Conservation (phyloP, 2,888 invertebrate genomes). For the Thymelicus acteon region DNA sequence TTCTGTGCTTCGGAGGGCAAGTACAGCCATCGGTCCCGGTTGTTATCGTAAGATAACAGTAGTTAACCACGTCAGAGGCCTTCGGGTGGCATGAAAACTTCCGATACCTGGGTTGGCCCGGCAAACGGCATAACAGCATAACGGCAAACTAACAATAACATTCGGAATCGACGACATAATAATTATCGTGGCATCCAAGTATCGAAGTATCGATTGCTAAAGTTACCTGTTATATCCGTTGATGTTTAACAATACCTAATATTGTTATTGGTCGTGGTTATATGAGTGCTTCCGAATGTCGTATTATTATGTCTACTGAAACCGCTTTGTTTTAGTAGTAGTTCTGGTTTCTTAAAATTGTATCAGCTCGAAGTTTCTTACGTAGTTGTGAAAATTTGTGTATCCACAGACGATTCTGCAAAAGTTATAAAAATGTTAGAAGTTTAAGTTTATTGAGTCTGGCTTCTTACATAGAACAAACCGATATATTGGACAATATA, state of each 20-base stretch:
- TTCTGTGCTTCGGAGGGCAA: too few species aligned
- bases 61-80: too few species aligned
- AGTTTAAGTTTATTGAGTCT: slow-evolving; percentile 54
- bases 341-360: slow-evolving; percentile 6
- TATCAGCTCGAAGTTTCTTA: slow-evolving; percentile 16
- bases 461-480: slow-evolving; percentile 25
- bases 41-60: too few species aligned
- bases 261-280: not conserved
- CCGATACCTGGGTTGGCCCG: too few species aligned
- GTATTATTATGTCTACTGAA: not conserved
- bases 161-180: too few species aligned
- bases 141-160: too few species aligned
- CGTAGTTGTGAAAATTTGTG: slow-evolving; percentile 14
- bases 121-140: too few species aligned
- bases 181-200: too few species aligned
- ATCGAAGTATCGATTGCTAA: too few species aligned
- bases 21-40: too few species aligned
- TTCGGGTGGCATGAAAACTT: too few species aligned
- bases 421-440: slow-evolving; percentile 69
- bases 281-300: not conserved
- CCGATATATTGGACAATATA: not conserved
- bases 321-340: not conserved
- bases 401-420: slow-evolving; percentile 38
- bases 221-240: too few species aligned
- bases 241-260: not conserved